Conservation (phyloP, 2,113 vertebrate species). For the Gymnobelideus leadbeateri region DNA sequence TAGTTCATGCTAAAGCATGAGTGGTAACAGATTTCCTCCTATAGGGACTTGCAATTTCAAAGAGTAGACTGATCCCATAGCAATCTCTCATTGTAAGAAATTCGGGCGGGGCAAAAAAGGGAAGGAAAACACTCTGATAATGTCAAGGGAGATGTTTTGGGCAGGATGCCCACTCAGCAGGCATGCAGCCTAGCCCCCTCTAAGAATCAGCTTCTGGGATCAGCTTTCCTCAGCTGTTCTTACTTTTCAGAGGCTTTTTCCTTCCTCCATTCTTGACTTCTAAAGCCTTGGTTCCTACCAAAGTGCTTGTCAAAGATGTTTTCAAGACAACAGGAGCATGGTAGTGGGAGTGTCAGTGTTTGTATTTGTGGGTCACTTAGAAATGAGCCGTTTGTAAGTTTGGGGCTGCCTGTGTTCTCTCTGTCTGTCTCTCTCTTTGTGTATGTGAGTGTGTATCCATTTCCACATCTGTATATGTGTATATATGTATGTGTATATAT, state of each 20-base stretch:
- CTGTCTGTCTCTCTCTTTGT: too few relatives aligned
- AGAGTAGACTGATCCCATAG: not conserved
- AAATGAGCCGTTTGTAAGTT: not conserved
- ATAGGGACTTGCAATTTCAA: not conserved
- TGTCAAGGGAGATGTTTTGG: not conserved
- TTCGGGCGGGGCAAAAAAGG: not conserved
- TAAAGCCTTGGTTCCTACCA: not conserved
- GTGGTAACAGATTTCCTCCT: not conserved
- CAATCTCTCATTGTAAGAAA: not conserved
- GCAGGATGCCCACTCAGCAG: not conserved
- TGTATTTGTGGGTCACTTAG: constrained; percentile 6
- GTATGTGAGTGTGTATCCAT: too few relatives aligned
- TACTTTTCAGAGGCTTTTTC: not conserved
- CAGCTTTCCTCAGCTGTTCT: not conserved
- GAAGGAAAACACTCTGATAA: not conserved
- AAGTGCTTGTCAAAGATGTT: not conserved
- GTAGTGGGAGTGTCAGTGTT: not conserved
- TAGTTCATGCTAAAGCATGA: not conserved
- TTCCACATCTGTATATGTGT: not conserved
- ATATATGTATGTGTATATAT: not conserved
- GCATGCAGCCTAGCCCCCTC: not conserved
- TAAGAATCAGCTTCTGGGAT: not conserved
- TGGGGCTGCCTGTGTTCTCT: not conserved
- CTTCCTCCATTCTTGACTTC: not conserved
- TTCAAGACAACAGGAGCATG: not conserved